Conservation (phyloP, 2,888 invertebrate genomes). For the Leucophora obtusa region DNA sequence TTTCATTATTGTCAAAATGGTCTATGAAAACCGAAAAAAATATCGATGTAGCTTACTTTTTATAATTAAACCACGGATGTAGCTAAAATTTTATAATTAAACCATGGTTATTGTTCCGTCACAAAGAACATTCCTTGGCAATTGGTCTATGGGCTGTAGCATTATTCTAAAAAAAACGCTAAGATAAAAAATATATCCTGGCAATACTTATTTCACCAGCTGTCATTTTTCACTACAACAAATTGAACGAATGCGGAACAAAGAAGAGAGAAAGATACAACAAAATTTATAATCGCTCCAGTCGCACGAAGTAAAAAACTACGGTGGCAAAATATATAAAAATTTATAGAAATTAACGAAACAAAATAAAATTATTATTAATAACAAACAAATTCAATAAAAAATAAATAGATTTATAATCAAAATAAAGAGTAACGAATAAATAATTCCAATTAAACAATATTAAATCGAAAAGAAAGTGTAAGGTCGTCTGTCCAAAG, state of each 20-base stretch:
- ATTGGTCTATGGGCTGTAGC: not conserved
- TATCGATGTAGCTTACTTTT: too few species aligned
- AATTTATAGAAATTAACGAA: constrained; percentile 15
- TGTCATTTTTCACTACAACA: constrained; percentile 31
- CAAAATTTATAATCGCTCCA: constrained; percentile 40
- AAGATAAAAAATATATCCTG: constrained; percentile 9
- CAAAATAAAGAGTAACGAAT: not conserved
- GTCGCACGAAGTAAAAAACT: constrained; percentile 44
- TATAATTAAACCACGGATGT: too few species aligned
- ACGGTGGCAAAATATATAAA: constrained; percentile 7
- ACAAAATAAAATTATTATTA: constrained; percentile 2
- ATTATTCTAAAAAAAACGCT: not conserved
- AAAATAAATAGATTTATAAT: not conserved
- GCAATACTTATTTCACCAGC: not conserved
- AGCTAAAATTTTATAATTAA: too few species aligned
- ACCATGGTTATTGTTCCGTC: too few species aligned
- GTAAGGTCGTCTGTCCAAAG: constrained; percentile 11
- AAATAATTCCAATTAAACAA: not conserved
- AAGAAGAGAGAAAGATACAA: constrained; percentile 42
- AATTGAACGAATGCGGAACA: constrained; percentile 57
- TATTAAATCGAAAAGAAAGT: constrained; percentile 22
- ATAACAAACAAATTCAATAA: constrained; percentile 1
- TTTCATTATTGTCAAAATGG: too few species aligned
- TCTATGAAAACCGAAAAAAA: too few species aligned
- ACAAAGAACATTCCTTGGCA: too few species aligned